Conservation (phyloP, 1,140 invertebrate genomes). For the Saxidomus purpurata region DNA sequence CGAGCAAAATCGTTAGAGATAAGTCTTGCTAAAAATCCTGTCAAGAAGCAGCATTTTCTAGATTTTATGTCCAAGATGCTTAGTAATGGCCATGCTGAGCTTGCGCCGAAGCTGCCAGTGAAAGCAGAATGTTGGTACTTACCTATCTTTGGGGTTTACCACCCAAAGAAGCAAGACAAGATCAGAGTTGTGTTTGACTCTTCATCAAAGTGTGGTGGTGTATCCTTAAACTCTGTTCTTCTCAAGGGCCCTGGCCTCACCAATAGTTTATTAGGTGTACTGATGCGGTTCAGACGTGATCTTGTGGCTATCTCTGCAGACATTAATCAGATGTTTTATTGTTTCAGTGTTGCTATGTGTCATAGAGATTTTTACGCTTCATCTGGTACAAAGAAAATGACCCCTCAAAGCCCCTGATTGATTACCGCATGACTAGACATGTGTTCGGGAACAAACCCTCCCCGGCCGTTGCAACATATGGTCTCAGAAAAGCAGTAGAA, state of each 20-base stretch:
- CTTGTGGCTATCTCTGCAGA: conserved; percentile 40
- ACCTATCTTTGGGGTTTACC: not conserved
- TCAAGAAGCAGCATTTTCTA: conserved; percentile 23
- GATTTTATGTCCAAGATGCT: conserved; percentile 33
- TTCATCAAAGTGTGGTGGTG: conserved; percentile 45
- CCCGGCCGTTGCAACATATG: not conserved
- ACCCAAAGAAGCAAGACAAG: not conserved
- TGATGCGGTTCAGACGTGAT: conserved; percentile 55
- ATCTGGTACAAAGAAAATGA: conserved; percentile 55
- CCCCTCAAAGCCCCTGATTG: not conserved
- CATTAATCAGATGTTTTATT: conserved; percentile 26
- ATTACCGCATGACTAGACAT: conserved; percentile 61
- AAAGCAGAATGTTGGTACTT: conserved; percentile 27
- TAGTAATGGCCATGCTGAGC: not conserved
- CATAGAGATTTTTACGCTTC: conserved; percentile 63
- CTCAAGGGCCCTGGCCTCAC: conserved; percentile 68
- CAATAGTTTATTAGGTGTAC: conserved; percentile 52
- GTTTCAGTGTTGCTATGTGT: conserved; percentile 25
- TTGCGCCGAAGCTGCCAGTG: conserved; percentile 15
- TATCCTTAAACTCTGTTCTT: conserved; percentile 75
- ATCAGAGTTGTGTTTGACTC: conserved; percentile 24
- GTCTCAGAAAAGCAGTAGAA: conserved; percentile 29
- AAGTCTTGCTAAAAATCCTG: not conserved
- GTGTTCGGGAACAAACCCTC: not conserved
- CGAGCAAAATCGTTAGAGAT: not conserved